Evolutionary conservation across 2,797 vertebrate genomes (phyloP), one percentile per base, ranked within the genome.

Genomic region (Hypotaenidia okinawae): DNA sequence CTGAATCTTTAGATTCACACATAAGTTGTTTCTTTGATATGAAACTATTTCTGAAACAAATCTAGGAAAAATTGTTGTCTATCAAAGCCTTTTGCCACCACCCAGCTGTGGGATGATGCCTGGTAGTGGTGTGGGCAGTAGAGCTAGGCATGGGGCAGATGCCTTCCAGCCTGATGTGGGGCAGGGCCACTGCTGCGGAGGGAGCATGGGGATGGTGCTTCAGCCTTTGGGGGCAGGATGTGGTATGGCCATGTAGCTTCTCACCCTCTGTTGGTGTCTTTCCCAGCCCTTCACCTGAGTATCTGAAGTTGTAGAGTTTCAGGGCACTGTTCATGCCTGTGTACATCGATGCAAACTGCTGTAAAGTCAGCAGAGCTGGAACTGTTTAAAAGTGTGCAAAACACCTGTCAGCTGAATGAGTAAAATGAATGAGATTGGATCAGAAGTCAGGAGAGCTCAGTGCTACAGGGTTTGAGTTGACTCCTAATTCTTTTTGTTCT

Each of bases 261-360:
- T 63, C 11, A 4, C 32, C 16, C 32, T 54, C 16, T 35, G 27
- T 33, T 35, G 9, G 3, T 16, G 4, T 23, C 67, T 61, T 52
- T 17, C 37, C 55, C 13, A 45, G 27, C 18, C 13, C 18, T 77
- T 58, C 32, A 33, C 33, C 32, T 84, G 47, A 62, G 14, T 43
- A 7, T 30, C 5, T 33, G 12, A 52, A 62, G 19, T 24, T 37
- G 32, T 18, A 22, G 68, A 32, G 11, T 62, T 75, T 72, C 27
- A 15, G 28, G 23, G n/a, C n/a, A 33, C 13, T 0, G 0, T 30
- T 49, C 11, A 4, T 11, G 13, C 30, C 33, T 16, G 18, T 22
- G 17, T 30, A 21, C 3, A 7, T 27, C 58, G 43, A 39, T 57
- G n/a, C 22, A 39, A 45, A 66, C 30, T 35, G n/a, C 32, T 37